A percentile compares a stretch with the other conserved stretches of the same genome.
Conservation (phyloP, 64 coral and sea anemone species). For the Porites lutea region DNA sequence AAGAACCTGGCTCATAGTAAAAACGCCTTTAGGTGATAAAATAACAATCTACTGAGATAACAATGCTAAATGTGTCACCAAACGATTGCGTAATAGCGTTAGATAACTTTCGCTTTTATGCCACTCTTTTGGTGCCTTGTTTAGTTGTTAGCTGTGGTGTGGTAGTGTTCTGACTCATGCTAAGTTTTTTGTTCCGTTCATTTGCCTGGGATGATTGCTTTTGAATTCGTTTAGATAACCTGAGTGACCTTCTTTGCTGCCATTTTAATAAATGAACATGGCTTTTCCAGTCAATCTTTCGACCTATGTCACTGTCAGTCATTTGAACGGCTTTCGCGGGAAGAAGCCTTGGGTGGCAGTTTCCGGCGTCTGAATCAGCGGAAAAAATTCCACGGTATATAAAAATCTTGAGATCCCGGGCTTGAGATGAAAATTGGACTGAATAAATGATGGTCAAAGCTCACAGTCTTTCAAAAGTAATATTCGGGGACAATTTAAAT, state of each 20-base stretch:
- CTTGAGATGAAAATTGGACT: background rate
- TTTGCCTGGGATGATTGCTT: background rate
- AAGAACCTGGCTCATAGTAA: background rate
- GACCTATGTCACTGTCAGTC: background rate
- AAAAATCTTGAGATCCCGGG: background rate
- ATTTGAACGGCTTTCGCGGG: background rate
- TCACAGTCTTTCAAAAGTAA: background rate
- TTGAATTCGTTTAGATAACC: constrained; percentile 11
- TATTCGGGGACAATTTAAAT: background rate
- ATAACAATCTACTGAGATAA: constrained; percentile 17
- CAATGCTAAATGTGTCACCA: background rate
- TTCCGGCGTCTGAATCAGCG: background rate
- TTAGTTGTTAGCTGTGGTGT: background rate
- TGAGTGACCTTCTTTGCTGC: background rate
- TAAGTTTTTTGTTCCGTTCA: constrained; percentile 4
- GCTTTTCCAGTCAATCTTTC: background rate
- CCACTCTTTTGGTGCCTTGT: no score
- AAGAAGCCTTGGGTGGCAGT: constrained; percentile 31
- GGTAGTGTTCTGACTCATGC: background rate
- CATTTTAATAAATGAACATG: background rate
- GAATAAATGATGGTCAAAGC: background rate
- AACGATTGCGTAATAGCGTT: background rate
- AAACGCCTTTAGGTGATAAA: background rate
- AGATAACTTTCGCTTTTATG: background rate
- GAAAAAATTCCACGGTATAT: background rate